Evolutionary conservation across 2,888 invertebrate genomes (phyloP), one percentile per base, ranked within the genome.

Genomic region (Dione vanillae): DNA sequence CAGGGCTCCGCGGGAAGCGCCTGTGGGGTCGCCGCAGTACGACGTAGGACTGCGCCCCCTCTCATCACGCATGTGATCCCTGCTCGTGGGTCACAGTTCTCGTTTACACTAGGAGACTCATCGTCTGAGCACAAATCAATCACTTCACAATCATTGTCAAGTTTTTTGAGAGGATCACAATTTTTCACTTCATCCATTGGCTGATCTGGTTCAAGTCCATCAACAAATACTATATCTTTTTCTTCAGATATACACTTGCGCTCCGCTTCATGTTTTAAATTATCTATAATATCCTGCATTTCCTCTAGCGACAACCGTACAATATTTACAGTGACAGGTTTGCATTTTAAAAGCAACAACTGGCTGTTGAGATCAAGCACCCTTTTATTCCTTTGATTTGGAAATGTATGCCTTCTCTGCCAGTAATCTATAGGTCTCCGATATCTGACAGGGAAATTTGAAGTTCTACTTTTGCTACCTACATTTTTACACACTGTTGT

Each of bases 81-180:
- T 2, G 80, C 90, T 35, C 88, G 86, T 11, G 92, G 93, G 77
- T 91, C 93, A 81, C 87, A 89, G 76, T 92, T 92, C 77, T 92
- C 92, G 75, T 92, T 92, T 10, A 83, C 89, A 80, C 84, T 84
- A 52, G 85, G 78, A 77, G 82, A 83, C 73, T 96, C 96, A 77
- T 96, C 96, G 70, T 95, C 96, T 1, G 96, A 95, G 84, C 96
- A 96, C 81, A 96, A 92, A 83, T 96, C 95, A 78, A 96, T 95
- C 82, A 95, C 94, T 80, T 95, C 94, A 87, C 90, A 90, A n/a
- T 88, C 90, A 77, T 79, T 81, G 58, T 89, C 89, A 40, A 78
- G 73, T 68, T 87, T 81, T 73, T 88, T 87, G 67, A 92, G 78
- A 8, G 91, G 90, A 75, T 92, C 91, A 64, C 79, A 76, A 74